Evolutionary conservation across 1,140 invertebrate genomes (phyloP), one percentile per base, ranked within the genome.

Genomic region (Bombus fervidus): DNA sequence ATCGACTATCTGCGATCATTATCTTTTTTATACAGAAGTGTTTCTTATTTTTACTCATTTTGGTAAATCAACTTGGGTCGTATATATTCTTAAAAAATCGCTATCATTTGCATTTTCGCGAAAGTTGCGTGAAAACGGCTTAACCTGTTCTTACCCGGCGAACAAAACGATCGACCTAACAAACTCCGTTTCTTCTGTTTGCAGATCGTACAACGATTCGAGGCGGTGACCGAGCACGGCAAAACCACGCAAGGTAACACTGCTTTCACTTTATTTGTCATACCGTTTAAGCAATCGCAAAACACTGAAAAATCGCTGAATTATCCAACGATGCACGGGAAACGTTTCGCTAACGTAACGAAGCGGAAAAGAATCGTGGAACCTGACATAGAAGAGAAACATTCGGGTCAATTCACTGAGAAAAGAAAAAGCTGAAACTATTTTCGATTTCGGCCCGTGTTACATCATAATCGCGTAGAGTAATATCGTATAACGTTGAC

Each of bases 221-320:
- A 43, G 37, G 69, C 77, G 22, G 43, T 37, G 47, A 64, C 8
- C 57, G 25, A 68, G 6, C 69, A 57, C 69, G 68, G 31, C 69
- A 59, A 81, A 75, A 81, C 69, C 71, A 41, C 79, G 71, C 79
- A 81, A 81, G 84, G 84, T 85, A 85, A 85, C 78, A n/a, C 34
- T 66, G 62, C 84, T 81, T 85, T 85, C 72, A 66, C 84, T 73
- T 85, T 75, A 57, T 81, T 81, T 39, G 37, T 43, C 31, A 15
- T 59, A 2, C 72, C 25, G 39, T 68, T 68, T 34, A 12, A 59
- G 47, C 10, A 28, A 84, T 53, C 37, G 9, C 28, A 37, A 39
- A 9, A 57, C 22, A 6, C 31, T 39, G 34, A 9, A 22, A 34
- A 43, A 28, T 53, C 47, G 18, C 47, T 53, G 47, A 53, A 53